phyloP scores from a whole-genome alignment of 2,888 invertebrate species.

The Tanytarsus gracilentus region DNA sequence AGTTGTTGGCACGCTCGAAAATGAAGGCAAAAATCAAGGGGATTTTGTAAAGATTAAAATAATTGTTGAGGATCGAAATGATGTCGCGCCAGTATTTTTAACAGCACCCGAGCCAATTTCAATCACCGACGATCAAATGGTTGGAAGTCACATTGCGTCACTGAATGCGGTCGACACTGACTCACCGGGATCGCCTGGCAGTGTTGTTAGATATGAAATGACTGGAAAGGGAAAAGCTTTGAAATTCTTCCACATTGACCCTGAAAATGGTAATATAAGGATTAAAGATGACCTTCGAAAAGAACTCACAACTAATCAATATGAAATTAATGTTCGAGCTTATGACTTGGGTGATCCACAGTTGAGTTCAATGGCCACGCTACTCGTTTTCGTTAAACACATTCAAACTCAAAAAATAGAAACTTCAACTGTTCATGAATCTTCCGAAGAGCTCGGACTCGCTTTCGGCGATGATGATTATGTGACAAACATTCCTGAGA shows the following conservation, averaged over 20 bases:
- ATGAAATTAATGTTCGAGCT: conserved; percentile 77
- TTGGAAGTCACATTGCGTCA: conserved; percentile 70
- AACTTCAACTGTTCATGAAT: conserved; percentile 35
- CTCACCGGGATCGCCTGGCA: conserved; percentile 73
- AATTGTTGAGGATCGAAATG: conserved; percentile 66
- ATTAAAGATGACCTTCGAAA: conserved; percentile 77
- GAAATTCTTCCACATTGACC: conserved; percentile 81
- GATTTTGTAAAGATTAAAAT: conserved; percentile 61
- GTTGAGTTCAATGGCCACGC: conserved; percentile 68
- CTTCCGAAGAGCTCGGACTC: conserved; percentile 49
- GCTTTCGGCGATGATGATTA: conserved; percentile 84
- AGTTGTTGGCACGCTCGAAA: conserved; percentile 74
- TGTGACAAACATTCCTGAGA: conserved; percentile 70
- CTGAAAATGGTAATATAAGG: conserved; percentile 71
- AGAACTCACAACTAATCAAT: conserved; percentile 71
- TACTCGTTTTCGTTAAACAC: conserved; percentile 76
- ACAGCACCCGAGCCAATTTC: conserved; percentile 73
- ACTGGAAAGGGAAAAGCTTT: conserved; percentile 71
- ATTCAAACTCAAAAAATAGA: conserved; percentile 55
- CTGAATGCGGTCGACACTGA: conserved; percentile 75
- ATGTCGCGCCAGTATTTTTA: conserved; percentile 79
- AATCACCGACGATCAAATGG: conserved; percentile 71
- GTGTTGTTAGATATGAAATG: conserved; percentile 69
- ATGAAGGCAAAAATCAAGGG: conserved; percentile 57
- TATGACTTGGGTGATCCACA: conserved; percentile 81